Base-by-base conservation (phyloP, 2,888 invertebrate species). In the Gortyna flavago region DNA sequence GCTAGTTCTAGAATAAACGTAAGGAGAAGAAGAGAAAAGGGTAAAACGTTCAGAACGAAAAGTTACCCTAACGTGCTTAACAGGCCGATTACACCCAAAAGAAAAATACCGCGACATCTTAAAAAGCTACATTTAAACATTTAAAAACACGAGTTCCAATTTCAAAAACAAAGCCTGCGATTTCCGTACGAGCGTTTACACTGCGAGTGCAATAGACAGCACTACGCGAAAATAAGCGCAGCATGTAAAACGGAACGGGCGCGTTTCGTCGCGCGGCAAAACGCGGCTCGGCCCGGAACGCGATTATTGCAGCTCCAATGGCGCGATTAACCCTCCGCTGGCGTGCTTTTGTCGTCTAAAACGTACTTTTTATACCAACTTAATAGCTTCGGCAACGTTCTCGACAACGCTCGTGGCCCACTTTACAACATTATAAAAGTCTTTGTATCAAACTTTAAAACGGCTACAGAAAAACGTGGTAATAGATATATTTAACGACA, bases 291-390 rank as follows among this genome's bases (percentile, higher is more conserved):
- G 85, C 87, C 88, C 89, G 89, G 88, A 93, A 92, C 91, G 90
- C 93, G 93, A 94, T 94, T 94, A 95, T 91, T 93, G 92, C 94
- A 91, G 92, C 91, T 91, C 90, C 92, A 92, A 93, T 93, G 92
- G 92, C 89, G 87, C 93, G 91, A 93, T 94, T 94, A 94, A 93
- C 92, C 92, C 90, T 87, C 90, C 89, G 78, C 89, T 85, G 80
- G 87, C 90, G 85, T 89, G 91, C 90, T 89, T 89, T 90, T 89
- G 91, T 90, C 91, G 89, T 91, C 88, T 83, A 85, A 89, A 89
- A 84, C 79, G 81, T 87, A 85, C 85, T 89, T 90, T 91, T 91
- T 91, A 88, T 86, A 76, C 86, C 83, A 77, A 85, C 79, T 81
- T 88, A 87, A 88, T 87, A 79, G 85, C 86, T 48, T 79, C 80